These are phyloP conservation scores for Melanostigma gelatinosum DNA, from an alignment of 2,113 vertebrate genomes.

Conservation along the genomic window DNA sequence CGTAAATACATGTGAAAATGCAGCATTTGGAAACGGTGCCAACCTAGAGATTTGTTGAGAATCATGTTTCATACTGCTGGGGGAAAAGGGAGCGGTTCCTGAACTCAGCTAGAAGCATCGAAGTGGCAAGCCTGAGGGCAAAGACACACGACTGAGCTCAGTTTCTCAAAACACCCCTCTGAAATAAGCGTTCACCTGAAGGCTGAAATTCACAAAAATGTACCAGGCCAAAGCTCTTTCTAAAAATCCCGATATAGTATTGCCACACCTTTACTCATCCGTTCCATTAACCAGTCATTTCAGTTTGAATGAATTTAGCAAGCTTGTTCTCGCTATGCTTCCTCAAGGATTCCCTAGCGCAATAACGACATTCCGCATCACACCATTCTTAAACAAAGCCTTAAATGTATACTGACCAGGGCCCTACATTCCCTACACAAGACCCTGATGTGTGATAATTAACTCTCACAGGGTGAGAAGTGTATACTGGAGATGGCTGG, in stretches of 20 bases:
- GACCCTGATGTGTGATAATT: not conserved
- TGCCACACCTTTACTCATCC: too few species aligned
- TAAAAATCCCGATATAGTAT: not conserved
- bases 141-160: not conserved
- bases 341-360: not conserved
- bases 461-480: not conserved
- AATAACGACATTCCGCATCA: not conserved
- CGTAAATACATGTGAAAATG: constrained; percentile 45
- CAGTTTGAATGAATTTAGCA: not conserved
- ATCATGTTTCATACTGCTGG: constrained; percentile 30
- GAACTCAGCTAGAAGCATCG: not conserved
- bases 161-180: not conserved
- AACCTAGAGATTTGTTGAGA: constrained; percentile 39
- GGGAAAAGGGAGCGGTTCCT: not conserved
- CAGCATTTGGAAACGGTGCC: constrained; percentile 30
- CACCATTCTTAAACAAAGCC: not conserved
- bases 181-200: not conserved
- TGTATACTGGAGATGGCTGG: constrained; percentile 23
- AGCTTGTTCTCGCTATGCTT: not conserved
- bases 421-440: not conserved
- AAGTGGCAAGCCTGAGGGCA: not conserved
- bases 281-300: not conserved
- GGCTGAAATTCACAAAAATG: not conserved
- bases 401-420: not conserved
- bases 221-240: not conserved